These are phyloP conservation scores for Champsocephalus esox DNA, from an alignment of 2,797 vertebrate genomes.

Conservation along the genomic window DNA sequence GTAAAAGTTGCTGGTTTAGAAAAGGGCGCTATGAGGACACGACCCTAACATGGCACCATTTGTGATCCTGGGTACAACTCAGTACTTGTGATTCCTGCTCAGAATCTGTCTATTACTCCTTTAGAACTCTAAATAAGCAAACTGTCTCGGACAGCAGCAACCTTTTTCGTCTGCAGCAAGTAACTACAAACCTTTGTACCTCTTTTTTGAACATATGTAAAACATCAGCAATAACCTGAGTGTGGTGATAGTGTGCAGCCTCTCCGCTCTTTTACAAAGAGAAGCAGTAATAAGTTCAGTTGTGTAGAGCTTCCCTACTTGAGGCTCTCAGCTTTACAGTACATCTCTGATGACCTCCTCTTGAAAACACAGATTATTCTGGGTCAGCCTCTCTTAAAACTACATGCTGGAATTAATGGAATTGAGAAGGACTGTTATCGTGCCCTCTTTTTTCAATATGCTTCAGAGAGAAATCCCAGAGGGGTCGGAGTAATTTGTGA, in stretches of 20 bases:
- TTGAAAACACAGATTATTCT: constrained; percentile 79
- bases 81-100: not conserved
- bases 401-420: constrained; percentile 68
- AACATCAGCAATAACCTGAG: not conserved
- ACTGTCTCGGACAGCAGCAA: not conserved
- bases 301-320: constrained; percentile 57
- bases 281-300: constrained; percentile 50
- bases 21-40: too few species aligned
- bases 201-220: not conserved
- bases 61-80: not conserved
- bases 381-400: constrained; percentile 79
- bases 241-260: constrained; percentile 28
- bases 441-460: constrained; percentile 56
- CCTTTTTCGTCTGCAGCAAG: not conserved
- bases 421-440: constrained; percentile 57
- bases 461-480: constrained; percentile 32
- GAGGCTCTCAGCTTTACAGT: constrained; percentile 55
- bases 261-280: constrained; percentile 35
- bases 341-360: constrained; percentile 67
- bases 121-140: not conserved
- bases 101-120: not conserved
- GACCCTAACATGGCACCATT: not conserved
- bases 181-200: not conserved
- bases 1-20: too few species aligned
- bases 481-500: constrained; percentile 40